A percentile compares a stretch with the other conserved stretches of the same genome.
These are phyloP conservation scores for Eupithecia exiguata DNA, from an alignment of 2,888 invertebrate species.

Conservation along the genomic window DNA sequence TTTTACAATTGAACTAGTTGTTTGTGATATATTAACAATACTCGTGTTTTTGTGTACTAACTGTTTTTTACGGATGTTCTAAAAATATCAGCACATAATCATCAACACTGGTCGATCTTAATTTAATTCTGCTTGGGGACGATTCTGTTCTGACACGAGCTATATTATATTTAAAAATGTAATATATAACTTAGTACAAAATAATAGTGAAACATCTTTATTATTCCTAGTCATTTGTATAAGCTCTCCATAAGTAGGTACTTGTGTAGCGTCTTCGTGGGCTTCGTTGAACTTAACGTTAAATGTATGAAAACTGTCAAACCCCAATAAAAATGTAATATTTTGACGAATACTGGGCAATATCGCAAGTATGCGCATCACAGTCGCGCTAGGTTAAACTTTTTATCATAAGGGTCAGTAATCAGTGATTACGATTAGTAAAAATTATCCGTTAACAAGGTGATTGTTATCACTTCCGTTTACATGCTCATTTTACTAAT, in stretches of 20 bases:
- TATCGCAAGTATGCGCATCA: neutral
- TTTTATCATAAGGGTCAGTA: neutral
- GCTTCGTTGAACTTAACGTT: neutral
- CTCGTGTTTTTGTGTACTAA: neutral
- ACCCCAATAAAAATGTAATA: neutral
- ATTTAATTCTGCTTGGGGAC: neutral
- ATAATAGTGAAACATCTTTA: neutral
- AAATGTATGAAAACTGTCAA: neutral
- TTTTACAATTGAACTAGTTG: neutral
- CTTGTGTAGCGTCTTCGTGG: neutral
- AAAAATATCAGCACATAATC: neutral
- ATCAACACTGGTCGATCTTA: neutral
- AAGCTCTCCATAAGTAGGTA: neutral
- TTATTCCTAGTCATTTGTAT: slow-evolving; percentile 5
- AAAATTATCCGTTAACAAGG: too few species aligned
- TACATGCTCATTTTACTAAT: too few species aligned
- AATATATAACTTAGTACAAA: neutral
- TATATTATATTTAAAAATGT: neutral
- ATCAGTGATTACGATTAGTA: too few species aligned
- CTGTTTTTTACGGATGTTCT: neutral
- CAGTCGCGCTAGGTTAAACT: neutral
- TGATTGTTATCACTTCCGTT: neutral
- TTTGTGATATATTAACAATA: slow-evolving; percentile 4
- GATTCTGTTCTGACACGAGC: neutral
- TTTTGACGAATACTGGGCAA: neutral